Percentiles rank a stretch among this genome's conserved stretches.
Conservation (phyloP, 1,140 invertebrate genomes). For the Semibalanus balanoides region DNA sequence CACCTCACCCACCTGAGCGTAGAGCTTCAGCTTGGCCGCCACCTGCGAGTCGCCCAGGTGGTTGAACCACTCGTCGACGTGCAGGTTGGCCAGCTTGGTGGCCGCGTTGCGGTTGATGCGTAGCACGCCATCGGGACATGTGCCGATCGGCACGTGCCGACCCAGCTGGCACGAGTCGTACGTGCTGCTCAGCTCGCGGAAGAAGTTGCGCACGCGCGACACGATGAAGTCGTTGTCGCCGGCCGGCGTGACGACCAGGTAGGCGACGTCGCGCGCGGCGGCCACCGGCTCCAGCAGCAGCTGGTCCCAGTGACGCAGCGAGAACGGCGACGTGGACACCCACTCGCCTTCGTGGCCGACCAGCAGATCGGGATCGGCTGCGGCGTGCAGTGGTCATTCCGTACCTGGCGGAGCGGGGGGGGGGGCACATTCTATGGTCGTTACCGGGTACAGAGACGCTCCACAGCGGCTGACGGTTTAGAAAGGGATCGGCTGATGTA, state of each 20-base stretch:
- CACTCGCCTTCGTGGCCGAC: constrained; percentile 92
- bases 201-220: constrained; percentile 64
- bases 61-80: constrained; percentile 82
- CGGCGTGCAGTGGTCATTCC: constrained; percentile 86
- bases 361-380: constrained; percentile 88
- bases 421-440: too few species aligned
- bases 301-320: constrained; percentile 88
- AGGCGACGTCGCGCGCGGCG: constrained; percentile 76
- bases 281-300: constrained; percentile 85
- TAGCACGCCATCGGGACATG: constrained; percentile 73
- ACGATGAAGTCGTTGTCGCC: constrained; percentile 67
- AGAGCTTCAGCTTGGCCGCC: constrained; percentile 65
- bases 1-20: constrained; percentile 56
- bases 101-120: constrained; percentile 56
- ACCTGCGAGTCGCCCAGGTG: constrained; percentile 61
- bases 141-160: constrained; percentile 69
- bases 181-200: constrained; percentile 77
- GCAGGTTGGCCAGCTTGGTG: constrained; percentile 46
- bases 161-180: constrained; percentile 87
- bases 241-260: constrained; percentile 73
- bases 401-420: constrained; percentile 38
- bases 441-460: too few species aligned
- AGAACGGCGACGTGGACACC: constrained; percentile 80
- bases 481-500: too few species aligned
- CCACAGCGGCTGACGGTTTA: too few species aligned